Evolutionary conservation across 2,113 vertebrate species (phyloP), one percentile per base, ranked within the genome.

Genomic region (Rhineura floridana): DNA sequence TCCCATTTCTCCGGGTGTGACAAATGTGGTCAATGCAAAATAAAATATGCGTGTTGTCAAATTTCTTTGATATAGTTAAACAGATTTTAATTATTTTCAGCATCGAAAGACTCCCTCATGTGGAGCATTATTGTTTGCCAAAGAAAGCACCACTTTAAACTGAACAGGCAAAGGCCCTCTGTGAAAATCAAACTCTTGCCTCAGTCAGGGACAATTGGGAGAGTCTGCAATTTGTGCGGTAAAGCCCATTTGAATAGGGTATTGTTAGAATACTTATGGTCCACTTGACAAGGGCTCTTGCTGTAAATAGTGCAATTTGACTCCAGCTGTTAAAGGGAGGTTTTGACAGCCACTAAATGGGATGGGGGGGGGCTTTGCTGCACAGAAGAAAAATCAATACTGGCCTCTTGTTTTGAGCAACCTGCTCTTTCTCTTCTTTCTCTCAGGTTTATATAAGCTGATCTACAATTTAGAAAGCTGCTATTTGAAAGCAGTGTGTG

Each of bases 221-320:
- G 97, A 96, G 95, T 93, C 96, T 96, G 95, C 95, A 96, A 97
- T 97, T 97, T 97, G 96, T 97, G 97, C 96, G 96, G 96, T 95
- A 96, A 96, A 97, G 97, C 96, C 96, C 95, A 96, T 97, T 97
- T 97, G 97, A 98, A 98, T 97, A 97, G 97, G 93, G 96, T 94
- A 97, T 97, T 96, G 96, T 97, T 97, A 97, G 96, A 97, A 96
- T 96, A 96, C 96, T 97, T 97, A 97, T 94, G 96, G 97, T 97
- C 97, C 97, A 97, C 97, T 98, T 97, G 97, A 97, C 97, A 97
- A 97, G 97, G 95, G 97, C 98, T 98, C 97, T 98, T 95, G 96
- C 98, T 98, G 98, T 98, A 98, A 99, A 99, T 98, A 98, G 98
- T 98, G 98, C 98, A 98, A 98, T 99, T 99, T 99, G 98, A 99